Conservation (phyloP, 2,113 vertebrate genomes). For the Epinephelus moara region DNA sequence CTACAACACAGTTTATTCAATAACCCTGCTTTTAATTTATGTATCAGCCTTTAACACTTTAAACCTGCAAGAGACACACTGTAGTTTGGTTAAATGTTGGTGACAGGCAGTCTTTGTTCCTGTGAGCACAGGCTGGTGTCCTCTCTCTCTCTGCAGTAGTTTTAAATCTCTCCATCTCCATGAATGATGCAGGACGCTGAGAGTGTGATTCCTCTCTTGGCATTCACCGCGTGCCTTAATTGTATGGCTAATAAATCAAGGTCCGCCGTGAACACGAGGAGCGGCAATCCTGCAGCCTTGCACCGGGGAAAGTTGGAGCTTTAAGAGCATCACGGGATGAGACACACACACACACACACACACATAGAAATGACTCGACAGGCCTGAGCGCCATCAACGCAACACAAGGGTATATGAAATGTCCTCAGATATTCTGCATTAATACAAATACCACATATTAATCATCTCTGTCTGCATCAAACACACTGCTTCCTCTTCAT, state of each 20-base stretch:
- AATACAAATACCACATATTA: background rate
- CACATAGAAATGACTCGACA: background rate
- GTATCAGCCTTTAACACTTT: background rate
- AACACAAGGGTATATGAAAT: background rate
- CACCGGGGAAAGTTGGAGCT: slow-evolving; percentile 21
- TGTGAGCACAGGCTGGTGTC: slow-evolving; percentile 19
- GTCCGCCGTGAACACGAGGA: slow-evolving; percentile 96
- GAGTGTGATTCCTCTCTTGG: slow-evolving; percentile 88
- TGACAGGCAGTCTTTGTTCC: slow-evolving; percentile 26
- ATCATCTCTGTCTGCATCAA: background rate
- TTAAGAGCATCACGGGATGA: background rate
- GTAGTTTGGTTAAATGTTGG: background rate
- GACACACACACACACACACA: slow-evolving; percentile 3
- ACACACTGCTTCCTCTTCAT: background rate
- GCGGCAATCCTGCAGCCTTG: slow-evolving; percentile 75
- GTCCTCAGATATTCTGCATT: background rate
- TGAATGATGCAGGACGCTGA: slow-evolving; percentile 15
- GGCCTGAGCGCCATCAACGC: slow-evolving; percentile 28
- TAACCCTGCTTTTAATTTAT: no score
- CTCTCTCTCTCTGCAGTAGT: slow-evolving; percentile 21
- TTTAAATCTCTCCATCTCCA: slow-evolving; percentile 20
- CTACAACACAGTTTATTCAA: background rate
- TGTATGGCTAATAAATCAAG: slow-evolving; percentile 94
- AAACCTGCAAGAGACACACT: background rate
- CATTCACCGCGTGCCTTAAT: slow-evolving; percentile 99